Conservation (phyloP, 1,140 invertebrate genomes). For the Drosophila sproati region DNA sequence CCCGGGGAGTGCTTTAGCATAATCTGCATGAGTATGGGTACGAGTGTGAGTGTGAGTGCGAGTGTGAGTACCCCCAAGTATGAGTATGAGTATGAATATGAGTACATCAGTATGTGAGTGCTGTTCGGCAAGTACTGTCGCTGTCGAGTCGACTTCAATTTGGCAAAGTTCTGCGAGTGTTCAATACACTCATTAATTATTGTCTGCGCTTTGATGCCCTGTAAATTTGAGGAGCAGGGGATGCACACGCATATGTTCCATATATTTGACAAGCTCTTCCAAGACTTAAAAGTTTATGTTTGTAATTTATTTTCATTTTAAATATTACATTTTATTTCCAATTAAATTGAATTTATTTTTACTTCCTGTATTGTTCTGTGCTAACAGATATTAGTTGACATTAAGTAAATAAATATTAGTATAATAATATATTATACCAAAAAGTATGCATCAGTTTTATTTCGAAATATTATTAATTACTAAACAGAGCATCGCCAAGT, state of each 20-base stretch:
- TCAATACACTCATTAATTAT: conserved; percentile 29
- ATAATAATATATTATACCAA: too few relatives aligned
- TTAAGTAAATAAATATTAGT: too few relatives aligned
- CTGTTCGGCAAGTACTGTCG: conserved; percentile 30
- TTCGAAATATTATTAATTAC: too few relatives aligned
- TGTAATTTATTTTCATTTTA: too few relatives aligned
- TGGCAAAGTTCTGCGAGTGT: conserved; percentile 51
- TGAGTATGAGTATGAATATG: conserved; percentile 26
- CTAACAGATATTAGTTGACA: too few relatives aligned
- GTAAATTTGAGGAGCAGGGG: background rate
- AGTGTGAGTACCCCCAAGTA: background rate
- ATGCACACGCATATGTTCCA: too few relatives aligned
- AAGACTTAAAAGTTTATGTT: too few relatives aligned
- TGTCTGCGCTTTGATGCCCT: background rate
- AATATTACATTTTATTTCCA: too few relatives aligned
- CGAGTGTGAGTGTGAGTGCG: background rate
- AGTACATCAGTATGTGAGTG: background rate
- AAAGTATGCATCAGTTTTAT: too few relatives aligned
- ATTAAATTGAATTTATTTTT: too few relatives aligned
- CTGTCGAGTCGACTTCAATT: conserved; percentile 37
- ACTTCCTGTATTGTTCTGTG: too few relatives aligned
- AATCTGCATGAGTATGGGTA: conserved; percentile 74
- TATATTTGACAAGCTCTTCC: too few relatives aligned
- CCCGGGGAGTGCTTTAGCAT: conserved; percentile 83
- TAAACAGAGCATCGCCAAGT: background rate